These are phyloP conservation scores for Orchestia grillus DNA, from an alignment of 1,140 invertebrate species.

Conservation along the genomic window DNA sequence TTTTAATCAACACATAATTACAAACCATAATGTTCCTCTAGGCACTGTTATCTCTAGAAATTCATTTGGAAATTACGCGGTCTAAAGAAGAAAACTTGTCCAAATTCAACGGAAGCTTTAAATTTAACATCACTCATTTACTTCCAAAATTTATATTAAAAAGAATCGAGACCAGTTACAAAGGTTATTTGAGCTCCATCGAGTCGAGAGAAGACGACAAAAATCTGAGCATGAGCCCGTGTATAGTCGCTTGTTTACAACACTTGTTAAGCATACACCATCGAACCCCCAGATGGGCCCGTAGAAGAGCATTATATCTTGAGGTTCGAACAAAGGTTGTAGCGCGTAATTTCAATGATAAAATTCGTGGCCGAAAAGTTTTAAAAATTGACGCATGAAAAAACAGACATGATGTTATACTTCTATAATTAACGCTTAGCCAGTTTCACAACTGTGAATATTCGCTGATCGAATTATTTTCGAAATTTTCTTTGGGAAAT, in stretches of 20 bases:
- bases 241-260: neutral
- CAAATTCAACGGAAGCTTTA: neutral
- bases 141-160: neutral
- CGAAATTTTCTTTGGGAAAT: neutral
- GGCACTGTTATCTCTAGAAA: too few species aligned
- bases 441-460: too few species aligned
- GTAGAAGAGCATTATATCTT: too few species aligned
- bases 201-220: neutral
- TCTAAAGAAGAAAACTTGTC: neutral
- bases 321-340: too few species aligned
- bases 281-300: neutral
- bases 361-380: too few species aligned
- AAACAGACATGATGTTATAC: too few species aligned
- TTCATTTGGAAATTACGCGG: neutral
- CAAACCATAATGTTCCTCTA: too few species aligned
- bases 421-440: too few species aligned
- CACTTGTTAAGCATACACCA: neutral
- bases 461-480: too few species aligned
- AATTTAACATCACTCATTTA: neutral
- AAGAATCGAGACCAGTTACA: neutral
- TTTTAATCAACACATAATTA: too few species aligned
- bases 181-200: neutral
- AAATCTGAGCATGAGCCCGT: neutral
- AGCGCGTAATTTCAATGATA: too few species aligned
- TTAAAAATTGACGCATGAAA: too few species aligned